Evolutionary conservation across 2,888 invertebrate species (phyloP), one percentile per base, ranked within the genome.

Genomic region (Molanna angustata): DNA sequence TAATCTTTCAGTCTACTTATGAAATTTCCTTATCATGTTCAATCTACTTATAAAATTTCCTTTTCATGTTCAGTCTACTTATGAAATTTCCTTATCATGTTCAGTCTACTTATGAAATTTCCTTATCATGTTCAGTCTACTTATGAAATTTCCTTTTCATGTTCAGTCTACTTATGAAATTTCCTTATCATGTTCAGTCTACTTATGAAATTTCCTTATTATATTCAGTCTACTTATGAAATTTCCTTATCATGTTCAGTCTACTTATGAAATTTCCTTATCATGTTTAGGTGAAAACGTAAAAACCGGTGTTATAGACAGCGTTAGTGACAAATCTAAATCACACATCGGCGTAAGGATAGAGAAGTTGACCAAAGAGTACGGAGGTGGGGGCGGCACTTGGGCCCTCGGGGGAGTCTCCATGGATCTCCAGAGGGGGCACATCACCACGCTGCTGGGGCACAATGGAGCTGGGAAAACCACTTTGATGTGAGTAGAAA

Each of bases 381-480:
- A 86, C 67, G 60, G 65, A 0, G 59, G 65, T 0, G 22, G 33
- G 9, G 20, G 19, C 13, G 14, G 16, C 22, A 43, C n/a, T 13
- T 13, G 11, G 9, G 54, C 94, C 0, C 79, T 94, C 0, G 82
- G 84, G 57, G 80, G 86, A 61, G 82, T 95, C 11, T 85, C 81
- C 14, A 67, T 94, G 7, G 88, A 90, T 60, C 86, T 95, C 60
- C 86, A 86, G 52, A 84, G 87, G 64, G 86, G 86, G 27, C 90
- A 94, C 68, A 88, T 94, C 41, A 92, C 92, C 1, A 86, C 91
- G 11, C 79, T 95, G 57, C 72, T 94, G 17, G 94, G 94, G 0
- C 86, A 94, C 61, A 94, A 94, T 62, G 94, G 94, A 0, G 94
- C 94, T 1, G 94, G 94, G 7, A 94, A 94, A 71, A 93, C 93